These are phyloP conservation scores for Phrynosoma blainvillii DNA, from an alignment of 2,113 vertebrate species.

Conservation along the genomic window DNA sequence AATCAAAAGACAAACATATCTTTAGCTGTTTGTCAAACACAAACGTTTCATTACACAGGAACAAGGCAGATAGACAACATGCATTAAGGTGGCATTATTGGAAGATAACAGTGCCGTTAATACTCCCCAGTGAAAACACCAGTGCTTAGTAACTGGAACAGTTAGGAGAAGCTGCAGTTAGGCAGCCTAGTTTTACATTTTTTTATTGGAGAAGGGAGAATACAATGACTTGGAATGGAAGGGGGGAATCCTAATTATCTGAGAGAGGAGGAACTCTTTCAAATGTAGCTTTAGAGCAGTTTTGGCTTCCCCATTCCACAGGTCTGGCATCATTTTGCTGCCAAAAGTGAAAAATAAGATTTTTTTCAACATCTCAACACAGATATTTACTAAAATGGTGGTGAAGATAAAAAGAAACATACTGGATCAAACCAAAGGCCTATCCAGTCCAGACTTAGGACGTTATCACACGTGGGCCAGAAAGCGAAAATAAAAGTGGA, in stretches of 20 bases:
- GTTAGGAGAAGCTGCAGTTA: slow-evolving; percentile 22
- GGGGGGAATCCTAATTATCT: slow-evolving; percentile 33
- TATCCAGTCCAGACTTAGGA: no score
- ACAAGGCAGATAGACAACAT: slow-evolving; percentile 33
- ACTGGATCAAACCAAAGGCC: no score
- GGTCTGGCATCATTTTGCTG: no score
- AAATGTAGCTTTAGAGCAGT: not conserved
- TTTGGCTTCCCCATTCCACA: no score
- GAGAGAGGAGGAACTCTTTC: slow-evolving; percentile 4
- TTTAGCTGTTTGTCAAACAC: slow-evolving; percentile 48
- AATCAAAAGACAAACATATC: slow-evolving; percentile 55
- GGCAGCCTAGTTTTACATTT: slow-evolving; percentile 33
- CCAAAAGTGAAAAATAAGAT: no score
- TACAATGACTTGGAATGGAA: slow-evolving; percentile 19
- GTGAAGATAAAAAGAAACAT: no score
- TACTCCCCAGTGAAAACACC: slow-evolving; percentile 42
- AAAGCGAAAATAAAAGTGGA: no score
- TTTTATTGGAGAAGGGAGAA: slow-evolving; percentile 35
- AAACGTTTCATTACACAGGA: slow-evolving; percentile 54
- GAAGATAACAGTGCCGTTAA: slow-evolving; percentile 44
- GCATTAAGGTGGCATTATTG: slow-evolving; percentile 34
- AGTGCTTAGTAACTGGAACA: slow-evolving; percentile 28
- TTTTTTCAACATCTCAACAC: no score
- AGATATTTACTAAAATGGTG: no score
- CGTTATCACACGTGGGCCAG: no score